Conservation (phyloP, 2,113 vertebrate genomes). For the Megaceryle maxima region DNA sequence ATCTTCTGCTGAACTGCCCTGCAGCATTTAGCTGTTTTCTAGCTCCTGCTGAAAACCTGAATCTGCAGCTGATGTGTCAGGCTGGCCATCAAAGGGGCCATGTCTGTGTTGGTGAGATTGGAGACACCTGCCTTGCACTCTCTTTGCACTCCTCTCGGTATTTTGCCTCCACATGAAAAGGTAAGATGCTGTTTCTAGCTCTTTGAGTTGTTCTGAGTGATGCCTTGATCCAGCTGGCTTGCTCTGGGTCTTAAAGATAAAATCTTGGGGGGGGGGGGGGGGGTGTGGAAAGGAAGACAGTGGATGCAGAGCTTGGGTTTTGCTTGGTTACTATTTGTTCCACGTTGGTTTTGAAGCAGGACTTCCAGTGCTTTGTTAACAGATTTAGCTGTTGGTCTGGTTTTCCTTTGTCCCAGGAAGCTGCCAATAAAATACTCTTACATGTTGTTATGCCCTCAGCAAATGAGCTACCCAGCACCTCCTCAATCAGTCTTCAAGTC, state of each 20-base stretch:
- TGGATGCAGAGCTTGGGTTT: background rate
- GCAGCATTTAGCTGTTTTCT: constrained; percentile 10
- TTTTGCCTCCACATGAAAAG: constrained; percentile 25
- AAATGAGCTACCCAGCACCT: background rate
- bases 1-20: constrained; percentile 1
- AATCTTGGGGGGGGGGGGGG: background rate
- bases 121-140: background rate
- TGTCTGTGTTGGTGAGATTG: background rate
- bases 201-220: constrained; percentile 9
- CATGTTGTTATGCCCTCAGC: background rate
- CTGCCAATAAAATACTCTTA: constrained; percentile 8
- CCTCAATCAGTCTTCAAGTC: background rate
- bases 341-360: background rate
- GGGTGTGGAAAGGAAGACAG: background rate
- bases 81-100: background rate
- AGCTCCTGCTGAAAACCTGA: background rate
- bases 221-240: constrained; percentile 7
- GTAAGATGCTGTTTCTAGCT: constrained; percentile 33
- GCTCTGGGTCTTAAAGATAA: background rate
- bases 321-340: background rate
- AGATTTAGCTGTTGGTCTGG: background rate
- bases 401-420: constrained; percentile 23
- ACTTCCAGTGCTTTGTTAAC: background rate
- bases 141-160: background rate
- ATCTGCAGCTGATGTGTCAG: background rate